Evolutionary conservation across 2,113 vertebrate genomes (phyloP), one percentile per base, ranked within the genome.

Genomic region (Scytalopus superciliaris): DNA sequence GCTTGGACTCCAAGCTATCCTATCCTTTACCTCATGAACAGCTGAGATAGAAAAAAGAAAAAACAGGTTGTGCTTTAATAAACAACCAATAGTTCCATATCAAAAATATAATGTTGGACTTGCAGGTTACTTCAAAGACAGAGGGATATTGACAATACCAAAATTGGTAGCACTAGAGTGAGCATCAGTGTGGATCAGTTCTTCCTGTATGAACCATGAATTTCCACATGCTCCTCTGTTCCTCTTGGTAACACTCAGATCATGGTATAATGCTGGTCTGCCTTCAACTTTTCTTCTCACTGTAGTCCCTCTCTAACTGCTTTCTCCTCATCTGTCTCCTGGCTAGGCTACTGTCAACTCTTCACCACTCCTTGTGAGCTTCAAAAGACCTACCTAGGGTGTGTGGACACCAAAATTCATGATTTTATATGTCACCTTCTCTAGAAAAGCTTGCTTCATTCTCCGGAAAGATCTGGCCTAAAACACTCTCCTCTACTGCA

Each of bases 351-450:
- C 35, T 24, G 62, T 5, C 21, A 75, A 0, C 1, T 27, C 55
- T 56, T 77, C 15, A 30, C 47, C 33, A 50, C 6, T 2, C 1
- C 11, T 22, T 33, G 13, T 18, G 50, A 89, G n/a, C n/a, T 81
- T 59, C 15, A 64, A 8, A 90, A 88, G 33, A 2, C 4, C 22
- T 21, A 3, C 22, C 28, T 66, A 53, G 19, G 11, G 28, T 19
- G 15, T 23, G 64, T 0, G 0, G 0, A 50, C 13, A 75, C 8
- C 21, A 68, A 64, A 68, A 64, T 39, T 25, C 3, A 12, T 39
- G 2, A 84, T 45, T 89, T 33, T 4, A 27, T 14, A 50, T 3
- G 23, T 25, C 16, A 77, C 19, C 45, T 79, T 66, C 70, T 83
- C 33, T 15, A 44, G 30, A 70, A 84, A 81, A 72, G 4, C 9